Percentiles rank a stretch among this genome's conserved stretches.
These are phyloP conservation scores for Microchrysa polita DNA, from an alignment of 2,888 invertebrate species.

Conservation along the genomic window DNA sequence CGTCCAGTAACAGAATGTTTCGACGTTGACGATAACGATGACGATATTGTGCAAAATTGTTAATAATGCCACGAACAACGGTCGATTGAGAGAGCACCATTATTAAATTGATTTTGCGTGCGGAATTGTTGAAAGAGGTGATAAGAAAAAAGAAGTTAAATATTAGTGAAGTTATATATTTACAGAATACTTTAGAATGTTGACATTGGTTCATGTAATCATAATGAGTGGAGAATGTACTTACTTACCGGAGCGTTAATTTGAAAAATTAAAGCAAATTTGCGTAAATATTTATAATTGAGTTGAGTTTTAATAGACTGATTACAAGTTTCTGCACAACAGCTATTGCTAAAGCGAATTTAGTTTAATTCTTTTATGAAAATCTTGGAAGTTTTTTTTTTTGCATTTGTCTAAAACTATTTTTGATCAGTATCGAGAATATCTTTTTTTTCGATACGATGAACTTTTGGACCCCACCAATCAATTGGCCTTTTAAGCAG, in stretches of 20 bases:
- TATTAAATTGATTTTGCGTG: neutral
- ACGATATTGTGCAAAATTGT: conserved; percentile 3
- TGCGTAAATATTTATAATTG: no score
- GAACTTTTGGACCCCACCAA: no score
- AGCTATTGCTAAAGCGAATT: no score
- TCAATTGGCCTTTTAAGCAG: no score
- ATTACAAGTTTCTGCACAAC: no score
- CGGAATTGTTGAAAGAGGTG: neutral
- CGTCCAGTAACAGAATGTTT: conserved; percentile 12
- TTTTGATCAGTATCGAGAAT: no score
- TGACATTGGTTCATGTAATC: neutral
- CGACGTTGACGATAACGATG: neutral
- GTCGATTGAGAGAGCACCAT: neutral
- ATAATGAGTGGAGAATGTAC: conserved; percentile 23
- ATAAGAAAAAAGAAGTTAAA: neutral
- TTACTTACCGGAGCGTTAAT: neutral
- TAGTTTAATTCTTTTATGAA: no score
- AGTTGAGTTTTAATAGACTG: no score
- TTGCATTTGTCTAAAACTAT: no score
- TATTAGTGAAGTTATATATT: neutral
- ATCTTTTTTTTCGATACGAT: no score
- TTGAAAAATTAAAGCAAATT: no score
- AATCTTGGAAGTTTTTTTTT: no score
- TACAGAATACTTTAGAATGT: neutral
- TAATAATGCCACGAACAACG: conserved; percentile 15